Evolutionary conservation across 2,888 invertebrate species (phyloP), one percentile per base, ranked within the genome.

Genomic region (Tinea semifulvella): DNA sequence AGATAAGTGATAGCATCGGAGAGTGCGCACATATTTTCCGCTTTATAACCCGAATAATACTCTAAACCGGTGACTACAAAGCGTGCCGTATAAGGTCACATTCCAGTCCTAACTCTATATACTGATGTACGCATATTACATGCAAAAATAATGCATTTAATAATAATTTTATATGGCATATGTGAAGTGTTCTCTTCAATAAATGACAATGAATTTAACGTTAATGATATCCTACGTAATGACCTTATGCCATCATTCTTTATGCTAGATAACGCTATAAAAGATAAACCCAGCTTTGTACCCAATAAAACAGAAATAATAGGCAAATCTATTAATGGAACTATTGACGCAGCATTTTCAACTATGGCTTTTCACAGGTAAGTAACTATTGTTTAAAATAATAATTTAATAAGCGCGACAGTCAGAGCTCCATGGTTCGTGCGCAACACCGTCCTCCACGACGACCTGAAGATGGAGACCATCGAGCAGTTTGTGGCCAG

Each of bases 321-420:
- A n/a, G 49, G 48, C 48, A 64, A 64, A 48, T 68, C 56, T 20
- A 56, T 63, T 0, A 82, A 87, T 57, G 89, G 89, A 8, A 83
- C 84, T 3, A 85, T 88, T 28, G 71, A 77, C 51, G 82, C 83
- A 27, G 90, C 90, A 0, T 70, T 88, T 18, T 75, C 81, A 14
- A 85, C 87, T 4, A 85, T 90, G 76, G 79, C 77, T 46, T 90
- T 80, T 70, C 90, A 90, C 63, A 87, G 90, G 90, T 89, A 69
- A 50, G 51, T 28, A n/a, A 7, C n/a, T n/a, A n/a, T n/a, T n/a
- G n/a, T n/a, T n/a, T n/a, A n/a, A n/a, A n/a, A n/a, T n/a, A n/a
- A n/a, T n/a, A n/a, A n/a, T n/a, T n/a, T n/a, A n/a, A n/a, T n/a
- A n/a, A n/a, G n/a, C n/a, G n/a, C n/a, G n/a, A n/a, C n/a, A n/a